Base-by-base conservation (phyloP, 1,140 invertebrate species). In the Diuraphis noxia region DNA sequence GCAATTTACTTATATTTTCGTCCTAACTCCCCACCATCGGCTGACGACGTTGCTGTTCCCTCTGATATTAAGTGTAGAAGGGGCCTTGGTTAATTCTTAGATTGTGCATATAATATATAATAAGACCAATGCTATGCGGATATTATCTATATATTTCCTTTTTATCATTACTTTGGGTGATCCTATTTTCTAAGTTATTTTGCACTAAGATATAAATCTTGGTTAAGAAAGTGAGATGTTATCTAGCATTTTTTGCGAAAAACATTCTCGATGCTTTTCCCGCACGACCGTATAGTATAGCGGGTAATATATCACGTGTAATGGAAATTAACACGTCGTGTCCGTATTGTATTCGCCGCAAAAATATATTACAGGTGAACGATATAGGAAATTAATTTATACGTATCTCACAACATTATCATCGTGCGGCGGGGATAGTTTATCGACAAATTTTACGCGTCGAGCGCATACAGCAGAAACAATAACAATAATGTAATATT, bases 1-100 rank as follows among this genome's bases (percentile, higher is more conserved):
- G 30, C 87, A 88, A 88, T 63, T 72, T 77, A 88, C 56, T 88
- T 88, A 43, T 77, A 72, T 72, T 88, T 43, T 88, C 38, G 25
- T 88, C 34, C 87, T 52, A 52, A 72, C 87, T 88, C 23, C 52
- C 52, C 87, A 72, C 52, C 87, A 38, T 30, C 23, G 34, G 21
- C 17, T 79, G 34, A 34, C 34, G n/a, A 79, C 23, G 40, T 79
- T 7, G 72, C 52, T n/a, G 56, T 72, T 72, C n/a, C n/a, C 30
- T 17, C 10, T 72, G 56, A 72, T 38, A 81, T 10, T 36, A 25
- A 1, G 38, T 9, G 34, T 23, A 77, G 34, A 2, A 56, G 82
- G 82, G 82, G 34, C 30, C n/a, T 43, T 43, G 82, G 21, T 81
- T 81, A 81, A 84, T 36, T 85, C 19, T 19, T n/a, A n/a, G 41